Conservation (phyloP, 1,140 invertebrate species). For the Trichonephila inaurata region DNA sequence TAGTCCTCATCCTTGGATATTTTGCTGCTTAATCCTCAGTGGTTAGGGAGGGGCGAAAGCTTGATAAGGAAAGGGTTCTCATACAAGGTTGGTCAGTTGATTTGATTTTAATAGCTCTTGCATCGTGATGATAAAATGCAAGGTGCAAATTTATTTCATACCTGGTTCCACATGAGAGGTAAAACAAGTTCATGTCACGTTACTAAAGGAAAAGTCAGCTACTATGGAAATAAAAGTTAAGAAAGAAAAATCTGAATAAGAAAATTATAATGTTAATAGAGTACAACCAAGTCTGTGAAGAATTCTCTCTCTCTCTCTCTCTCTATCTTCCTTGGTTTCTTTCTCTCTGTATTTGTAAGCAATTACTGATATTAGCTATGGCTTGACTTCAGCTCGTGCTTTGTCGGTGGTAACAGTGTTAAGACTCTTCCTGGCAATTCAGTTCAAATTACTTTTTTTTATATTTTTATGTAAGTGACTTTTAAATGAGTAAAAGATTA, state of each 20-base stretch:
- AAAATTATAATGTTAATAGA: neutral
- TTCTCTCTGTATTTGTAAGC: neutral
- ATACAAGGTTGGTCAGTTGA: constrained; percentile 27
- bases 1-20: neutral
- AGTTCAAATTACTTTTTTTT: neutral
- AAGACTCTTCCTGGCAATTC: constrained; percentile 33
- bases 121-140: constrained; percentile 37
- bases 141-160: constrained; percentile 33
- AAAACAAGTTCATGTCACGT: constrained; percentile 45
- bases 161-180: constrained; percentile 27
- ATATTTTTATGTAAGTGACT: neutral
- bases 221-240: neutral
- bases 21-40: neutral
- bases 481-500: constrained; percentile 30
- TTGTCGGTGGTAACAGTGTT: constrained; percentile 29
- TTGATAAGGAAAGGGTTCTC: constrained; percentile 1
- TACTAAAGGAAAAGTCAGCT: neutral
- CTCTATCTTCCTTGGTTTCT: neutral
- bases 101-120: constrained; percentile 47
- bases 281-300: neutral
- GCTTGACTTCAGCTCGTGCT: neutral
- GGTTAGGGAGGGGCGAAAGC: neutral
- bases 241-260: neutral
- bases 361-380: constrained; percentile 42
- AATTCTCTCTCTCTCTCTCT: neutral